Evolutionary conservation across 1,140 invertebrate genomes (phyloP), one percentile per base, ranked within the genome.

Genomic region (Polypedilum pembai): DNA sequence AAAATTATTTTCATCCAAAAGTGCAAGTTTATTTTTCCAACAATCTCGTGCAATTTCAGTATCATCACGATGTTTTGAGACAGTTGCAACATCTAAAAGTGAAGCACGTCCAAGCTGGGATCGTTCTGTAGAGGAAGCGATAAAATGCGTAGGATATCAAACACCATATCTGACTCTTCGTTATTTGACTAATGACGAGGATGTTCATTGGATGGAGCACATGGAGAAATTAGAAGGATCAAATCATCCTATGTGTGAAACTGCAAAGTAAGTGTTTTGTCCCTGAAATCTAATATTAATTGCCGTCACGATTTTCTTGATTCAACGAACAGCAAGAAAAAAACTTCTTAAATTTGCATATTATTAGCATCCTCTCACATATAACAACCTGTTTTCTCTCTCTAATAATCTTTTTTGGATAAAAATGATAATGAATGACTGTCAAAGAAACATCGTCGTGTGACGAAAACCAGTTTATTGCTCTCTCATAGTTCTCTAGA

Each of bases 191-290:
- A 20, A 18, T 7, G 65, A 69, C 7, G 17, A 18, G 17, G 17
- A 69, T 69, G 20, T 21, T 10, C 8, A 69, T 69, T 69, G 65
- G 65, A 18, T 21, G 8, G 17, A 18, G 12, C 15, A 69, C 17
- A 69, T 69, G 17, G 20, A 69, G 4, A 69, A 69, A 69, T 20
- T 69, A 8, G 20, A 69, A 18, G 15, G 18, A 12, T 20, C 65
- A 8, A 10, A 20, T 8, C 65, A 69, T 69, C 65, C 65, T 3
- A 69, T 69, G 65, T 3, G 10, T 21, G 18, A 69, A 4, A 21
- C 20, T 18, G 65, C 65, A n/a, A 69, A 69, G 65, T 69, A 69
- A 69, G 65, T 21, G 41, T 45, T n/a, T n/a, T 45, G 15, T 45
- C 41, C 41, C 15, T 45, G 41, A 45, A 12, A 45, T 56, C 45